Base-by-base conservation (phyloP, 2,888 invertebrate genomes). In the Cryptus armator region DNA sequence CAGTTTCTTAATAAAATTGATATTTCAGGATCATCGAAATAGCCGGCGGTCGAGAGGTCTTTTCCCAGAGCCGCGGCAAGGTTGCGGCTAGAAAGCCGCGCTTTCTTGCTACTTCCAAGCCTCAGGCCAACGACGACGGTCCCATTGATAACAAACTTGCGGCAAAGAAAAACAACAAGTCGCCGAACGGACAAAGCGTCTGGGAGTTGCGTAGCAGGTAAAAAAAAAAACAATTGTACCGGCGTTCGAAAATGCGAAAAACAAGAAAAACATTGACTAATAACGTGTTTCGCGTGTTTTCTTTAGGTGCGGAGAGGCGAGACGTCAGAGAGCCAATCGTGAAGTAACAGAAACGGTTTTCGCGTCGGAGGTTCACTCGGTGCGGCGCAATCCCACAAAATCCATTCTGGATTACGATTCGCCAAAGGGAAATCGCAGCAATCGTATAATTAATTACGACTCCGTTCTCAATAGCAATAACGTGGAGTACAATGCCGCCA, bases 31-130 rank as follows among this genome's bases (percentile, higher is more conserved):
- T 97, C 93, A 96, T 96, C 91, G 96, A 96, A 94, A 96, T 96
- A 90, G 97, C 98, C 78, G 98, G 98, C 89, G 98, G 97, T 84
- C 95, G 97, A 83, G 97, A 98, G 94, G 95, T 97, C 86, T 97
- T 97, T 94, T 97, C 97, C 56, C 97, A 97, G 93, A 97, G 97
- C 93, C 95, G 97, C 90, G 96, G 96, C 91, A 97, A 97, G 94
- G 93, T 93, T 70, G 97, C 97, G 75, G 95, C 96, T 75, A 95
- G 97, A 88, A 97, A 97, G 93, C 95, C 96, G 88, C 95, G 97
- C 56, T 96, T 94, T 87, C 93, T 93, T 14, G 90, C 93, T 59
- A 92, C 93, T 32, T 92, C 93, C n/a, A 93, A 94, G 88, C 91
- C 93, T 9, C 86, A 93, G 83, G 89, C 91, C 84, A 93, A 91